Conservation (phyloP, 2,888 invertebrate species). For the Apodemia zela region DNA sequence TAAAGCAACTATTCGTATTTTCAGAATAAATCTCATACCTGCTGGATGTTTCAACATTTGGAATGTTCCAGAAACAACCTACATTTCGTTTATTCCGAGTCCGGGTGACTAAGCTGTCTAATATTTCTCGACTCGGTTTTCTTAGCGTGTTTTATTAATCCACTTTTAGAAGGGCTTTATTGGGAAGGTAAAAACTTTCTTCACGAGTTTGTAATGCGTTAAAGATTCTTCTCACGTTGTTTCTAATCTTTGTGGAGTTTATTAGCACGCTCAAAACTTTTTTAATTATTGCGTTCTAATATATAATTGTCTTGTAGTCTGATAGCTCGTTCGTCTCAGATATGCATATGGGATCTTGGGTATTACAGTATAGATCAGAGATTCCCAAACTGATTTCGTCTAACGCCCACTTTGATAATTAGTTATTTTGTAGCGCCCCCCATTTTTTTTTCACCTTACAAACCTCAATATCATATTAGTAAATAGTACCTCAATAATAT, state of each 20-base stretch:
- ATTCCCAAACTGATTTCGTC: too few relatives aligned
- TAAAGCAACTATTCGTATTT: too few relatives aligned
- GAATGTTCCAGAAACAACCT: background rate
- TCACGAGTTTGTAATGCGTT: background rate
- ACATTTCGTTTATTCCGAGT: background rate
- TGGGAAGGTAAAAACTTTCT: background rate
- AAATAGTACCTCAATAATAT: too few relatives aligned
- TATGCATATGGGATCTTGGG: too few relatives aligned
- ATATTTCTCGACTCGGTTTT: background rate
- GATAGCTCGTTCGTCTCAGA: too few relatives aligned
- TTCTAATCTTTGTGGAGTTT: background rate
- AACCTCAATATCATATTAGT: too few relatives aligned
- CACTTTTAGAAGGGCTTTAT: background rate
- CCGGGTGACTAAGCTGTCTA: background rate
- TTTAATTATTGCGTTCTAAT: background rate
- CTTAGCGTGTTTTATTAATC: conserved; percentile 9
- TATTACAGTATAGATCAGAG: too few relatives aligned
- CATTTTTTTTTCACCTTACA: too few relatives aligned
- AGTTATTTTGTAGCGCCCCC: too few relatives aligned
- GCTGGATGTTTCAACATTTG: background rate
- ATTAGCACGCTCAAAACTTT: background rate
- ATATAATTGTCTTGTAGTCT: too few relatives aligned
- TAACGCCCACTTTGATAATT: too few relatives aligned
- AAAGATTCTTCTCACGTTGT: background rate
- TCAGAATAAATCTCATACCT: too few relatives aligned